A percentile compares a stretch with the other conserved stretches of the same genome.
These are phyloP conservation scores for Drosophila melanogaster DNA, from an alignment of 1,140 invertebrate species.

Conservation along the genomic window DNA sequence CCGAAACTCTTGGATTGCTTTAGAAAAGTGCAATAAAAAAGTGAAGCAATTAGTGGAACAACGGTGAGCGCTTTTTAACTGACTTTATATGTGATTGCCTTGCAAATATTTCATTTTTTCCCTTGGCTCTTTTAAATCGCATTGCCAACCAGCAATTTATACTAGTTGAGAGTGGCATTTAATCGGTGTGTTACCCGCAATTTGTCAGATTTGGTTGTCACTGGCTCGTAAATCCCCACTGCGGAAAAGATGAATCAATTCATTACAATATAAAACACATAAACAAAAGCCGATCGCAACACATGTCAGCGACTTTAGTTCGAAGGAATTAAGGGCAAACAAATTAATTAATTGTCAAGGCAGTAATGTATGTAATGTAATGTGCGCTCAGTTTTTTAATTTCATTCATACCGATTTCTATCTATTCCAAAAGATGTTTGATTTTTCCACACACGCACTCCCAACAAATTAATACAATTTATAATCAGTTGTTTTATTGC, in stretches of 20 bases:
- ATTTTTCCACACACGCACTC: too few species aligned
- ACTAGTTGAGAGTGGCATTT: conserved; percentile 14
- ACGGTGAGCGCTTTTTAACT: not conserved
- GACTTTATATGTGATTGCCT: not conserved
- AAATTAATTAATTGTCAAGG: conserved; percentile 6
- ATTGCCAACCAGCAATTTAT: conserved; percentile 20
- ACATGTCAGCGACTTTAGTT: conserved; percentile 56
- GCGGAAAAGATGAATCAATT: conserved; percentile 40
- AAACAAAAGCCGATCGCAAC: conserved; percentile 41
- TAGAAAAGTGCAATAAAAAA: conserved; percentile 14
- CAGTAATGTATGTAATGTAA: not conserved
- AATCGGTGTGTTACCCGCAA: conserved; percentile 9
- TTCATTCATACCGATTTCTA: too few species aligned
- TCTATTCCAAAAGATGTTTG: too few species aligned
- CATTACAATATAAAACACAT: conserved; percentile 42
- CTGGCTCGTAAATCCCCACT: conserved; percentile 28
- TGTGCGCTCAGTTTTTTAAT: too few species aligned
- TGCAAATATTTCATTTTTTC: not conserved
- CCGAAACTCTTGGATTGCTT: not conserved
- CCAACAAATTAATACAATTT: too few species aligned
- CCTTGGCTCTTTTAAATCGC: not conserved
- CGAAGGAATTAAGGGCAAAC: conserved; percentile 43
- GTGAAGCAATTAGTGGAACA: conserved; percentile 3
- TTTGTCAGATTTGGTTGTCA: conserved; percentile 31
- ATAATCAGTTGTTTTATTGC: too few species aligned